Percentiles rank a stretch among this genome's conserved stretches.
These are phyloP conservation scores for Anolis carolinensis DNA, from an alignment of 2,113 vertebrate genomes.

Conservation along the genomic window DNA sequence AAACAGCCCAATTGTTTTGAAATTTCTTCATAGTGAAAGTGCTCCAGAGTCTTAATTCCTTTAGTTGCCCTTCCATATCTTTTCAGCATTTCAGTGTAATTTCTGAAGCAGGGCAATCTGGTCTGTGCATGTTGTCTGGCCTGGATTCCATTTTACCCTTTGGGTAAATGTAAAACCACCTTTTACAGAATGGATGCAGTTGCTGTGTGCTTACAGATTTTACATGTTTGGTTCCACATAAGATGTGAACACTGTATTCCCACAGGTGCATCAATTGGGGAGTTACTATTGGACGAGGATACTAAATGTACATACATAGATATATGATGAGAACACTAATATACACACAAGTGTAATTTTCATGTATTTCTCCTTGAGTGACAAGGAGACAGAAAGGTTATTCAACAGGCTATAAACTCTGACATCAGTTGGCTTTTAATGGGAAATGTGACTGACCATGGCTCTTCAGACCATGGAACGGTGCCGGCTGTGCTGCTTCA, in stretches of 20 bases:
- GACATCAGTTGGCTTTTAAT: background rate
- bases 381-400: conserved; percentile 11
- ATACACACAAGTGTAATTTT: background rate
- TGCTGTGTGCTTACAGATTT: background rate
- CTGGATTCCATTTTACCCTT: background rate
- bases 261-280: background rate
- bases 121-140: background rate
- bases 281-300: background rate
- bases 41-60: background rate
- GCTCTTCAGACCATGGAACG: conserved; percentile 16
- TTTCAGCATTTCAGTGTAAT: background rate
- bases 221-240: background rate
- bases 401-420: conserved; percentile 3
- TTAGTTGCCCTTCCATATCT: background rate
- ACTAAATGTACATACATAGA: background rate
- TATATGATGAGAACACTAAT: background rate
- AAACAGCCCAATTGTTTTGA: background rate
- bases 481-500: background rate
- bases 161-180: background rate
- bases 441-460: background rate
- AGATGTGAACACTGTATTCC: background rate
- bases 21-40: background rate
- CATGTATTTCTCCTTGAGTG: background rate
- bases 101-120: background rate
- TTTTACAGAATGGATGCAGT: background rate